Evolutionary conservation across 2,797 vertebrate species (phyloP), one percentile per base, ranked within the genome.

Genomic region (Passerculus sandwichensis): DNA sequence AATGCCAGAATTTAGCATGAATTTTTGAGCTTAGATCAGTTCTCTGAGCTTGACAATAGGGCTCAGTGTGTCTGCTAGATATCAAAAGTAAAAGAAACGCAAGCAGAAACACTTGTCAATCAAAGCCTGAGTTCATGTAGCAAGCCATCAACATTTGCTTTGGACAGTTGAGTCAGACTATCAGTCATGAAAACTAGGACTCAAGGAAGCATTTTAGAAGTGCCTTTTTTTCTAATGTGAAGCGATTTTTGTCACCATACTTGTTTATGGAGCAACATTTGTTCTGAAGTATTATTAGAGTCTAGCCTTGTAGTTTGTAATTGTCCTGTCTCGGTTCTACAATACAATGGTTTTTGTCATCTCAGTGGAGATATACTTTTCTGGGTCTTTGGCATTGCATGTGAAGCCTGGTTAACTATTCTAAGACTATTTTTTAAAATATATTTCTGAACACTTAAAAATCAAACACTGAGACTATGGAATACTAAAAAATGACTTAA

Each of bases 11-110:
- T 38, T 62, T 34, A 27, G 23, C 8, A 8, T 45, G 30, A 62
- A 48, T 40, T 66, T 85, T 56, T 85, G 32, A 78, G 9, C 3
- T 88, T 76, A 34, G 5, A 6, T 70, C 17, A 59, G 10, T 44
- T 80, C 4, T 71, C 48, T 67, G 30, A 12, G 8, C 8, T 86
- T 91, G 34, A 86, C 61, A 32, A 38, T 21, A n/a, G 8, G 5
- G 1, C 2, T 12, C 17, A 2, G 2, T 26, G 2, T 27, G 5
- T 12, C 19, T 5, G 2, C 36, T 50, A 81, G 47, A 72, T 61
- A 86, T 4, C 10, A 57, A 56, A 87, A 51, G 6, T 36, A 56
- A 60, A 13, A 45, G 18, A 81, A 81, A 53, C 4, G 1, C 15
- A 27, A 48, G 3, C 8, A 53, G 30, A 81, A 81, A 32, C 8